Evolutionary conservation across 2,113 vertebrate genomes (phyloP).

Genomic region (Peromyscus polionotus): DNA sequence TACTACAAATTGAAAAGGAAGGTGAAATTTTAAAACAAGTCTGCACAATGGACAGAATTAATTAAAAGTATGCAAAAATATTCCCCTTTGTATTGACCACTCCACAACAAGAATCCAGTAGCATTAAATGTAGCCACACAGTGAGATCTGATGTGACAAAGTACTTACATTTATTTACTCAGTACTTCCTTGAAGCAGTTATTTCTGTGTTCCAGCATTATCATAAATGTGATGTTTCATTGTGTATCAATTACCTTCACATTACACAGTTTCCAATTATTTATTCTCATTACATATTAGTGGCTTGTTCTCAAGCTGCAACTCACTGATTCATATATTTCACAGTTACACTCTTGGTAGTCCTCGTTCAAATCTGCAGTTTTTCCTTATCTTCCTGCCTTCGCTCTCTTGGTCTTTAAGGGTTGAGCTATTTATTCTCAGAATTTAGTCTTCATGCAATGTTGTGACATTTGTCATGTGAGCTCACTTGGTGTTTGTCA

Average conservation of each 20-base stretch:
- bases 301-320: neutral
- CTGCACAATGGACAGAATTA: neutral
- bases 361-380: neutral
- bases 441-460: neutral
- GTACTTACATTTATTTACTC: neutral
- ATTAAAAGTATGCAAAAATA: neutral
- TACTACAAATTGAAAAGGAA: neutral
- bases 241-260: neutral
- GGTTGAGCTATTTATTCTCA: neutral
- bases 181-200: accelerated
- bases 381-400: neutral
- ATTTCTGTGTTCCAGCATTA: neutral
- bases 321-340: neutral
- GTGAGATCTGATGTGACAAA: neutral
- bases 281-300: neutral
- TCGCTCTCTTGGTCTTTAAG: neutral
- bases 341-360: neutral
- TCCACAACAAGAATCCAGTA: neutral
- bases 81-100: neutral
- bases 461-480: neutral
- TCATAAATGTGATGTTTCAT: neutral
- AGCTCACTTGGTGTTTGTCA: neutral
- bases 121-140: neutral
- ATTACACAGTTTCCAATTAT: neutral
- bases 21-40: neutral